A percentile compares a stretch with the other conserved stretches of the same genome.
Evolutionary conservation across 1,140 invertebrate genomes (phyloP).

Genomic region (Orius insidiosus): DNA sequence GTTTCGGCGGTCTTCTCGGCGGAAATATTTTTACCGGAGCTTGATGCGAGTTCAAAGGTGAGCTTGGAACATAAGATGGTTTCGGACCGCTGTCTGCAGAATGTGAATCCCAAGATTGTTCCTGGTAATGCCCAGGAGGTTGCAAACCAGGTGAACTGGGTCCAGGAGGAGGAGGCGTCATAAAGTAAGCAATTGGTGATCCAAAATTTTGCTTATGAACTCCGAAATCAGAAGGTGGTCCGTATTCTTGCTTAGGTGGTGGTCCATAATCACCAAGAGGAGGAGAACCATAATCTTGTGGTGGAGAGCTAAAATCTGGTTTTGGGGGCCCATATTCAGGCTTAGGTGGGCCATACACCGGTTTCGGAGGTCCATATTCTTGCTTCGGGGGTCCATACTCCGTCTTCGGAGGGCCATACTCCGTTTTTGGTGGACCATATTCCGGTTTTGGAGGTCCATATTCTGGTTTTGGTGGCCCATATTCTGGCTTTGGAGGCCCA

Average conservation of each 20-base stretch:
- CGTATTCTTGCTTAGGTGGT: too few relatives aligned
- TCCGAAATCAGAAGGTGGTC: too few relatives aligned
- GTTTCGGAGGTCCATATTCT: conserved; percentile 6
- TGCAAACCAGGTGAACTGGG: neutral
- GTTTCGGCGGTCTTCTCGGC: too few relatives aligned
- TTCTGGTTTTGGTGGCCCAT: neutral
- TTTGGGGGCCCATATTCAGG: conserved; percentile 14
- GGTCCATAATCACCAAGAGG: too few relatives aligned
- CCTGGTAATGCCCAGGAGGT: neutral
- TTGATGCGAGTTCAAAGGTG: too few relatives aligned
- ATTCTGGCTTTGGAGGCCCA: conserved; percentile 6
- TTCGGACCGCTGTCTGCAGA: neutral
- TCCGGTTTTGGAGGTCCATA: conserved; percentile 1
- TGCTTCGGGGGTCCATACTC: too few relatives aligned
- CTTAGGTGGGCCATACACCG: too few relatives aligned
- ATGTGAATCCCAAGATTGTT: neutral
- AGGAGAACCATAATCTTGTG: too few relatives aligned
- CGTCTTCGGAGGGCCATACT: conserved; percentile 2
- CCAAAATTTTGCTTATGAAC: too few relatives aligned
- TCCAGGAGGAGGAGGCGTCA: neutral
- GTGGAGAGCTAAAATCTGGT: too few relatives aligned
- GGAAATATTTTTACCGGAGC: too few relatives aligned
- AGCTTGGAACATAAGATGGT: too few relatives aligned
- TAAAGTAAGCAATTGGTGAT: neutral
- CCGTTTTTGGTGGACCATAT: neutral